These are phyloP conservation scores for Lates japonicus DNA, from an alignment of 2,797 vertebrate species.

Conservation along the genomic window DNA sequence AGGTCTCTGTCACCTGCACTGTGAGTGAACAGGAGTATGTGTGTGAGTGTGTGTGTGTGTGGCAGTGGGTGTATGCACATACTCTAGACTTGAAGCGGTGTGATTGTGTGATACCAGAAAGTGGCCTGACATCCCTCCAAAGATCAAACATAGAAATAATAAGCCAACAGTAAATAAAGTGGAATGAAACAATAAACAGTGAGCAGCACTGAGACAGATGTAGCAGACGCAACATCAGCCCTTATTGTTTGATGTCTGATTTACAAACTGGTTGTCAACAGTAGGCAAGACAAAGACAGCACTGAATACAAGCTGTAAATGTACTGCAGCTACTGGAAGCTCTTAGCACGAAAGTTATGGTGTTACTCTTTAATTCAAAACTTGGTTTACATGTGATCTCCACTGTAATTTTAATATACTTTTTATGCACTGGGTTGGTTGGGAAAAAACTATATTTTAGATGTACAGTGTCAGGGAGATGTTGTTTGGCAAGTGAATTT, in stretches of 20 bases:
- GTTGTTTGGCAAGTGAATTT: background rate
- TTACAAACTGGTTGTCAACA: slow-evolving; percentile 70
- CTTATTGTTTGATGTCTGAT: slow-evolving; percentile 75
- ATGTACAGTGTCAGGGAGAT: background rate
- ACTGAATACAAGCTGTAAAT: slow-evolving; percentile 45
- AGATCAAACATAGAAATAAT: slow-evolving; percentile 84
- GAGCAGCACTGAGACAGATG: slow-evolving; percentile 77
- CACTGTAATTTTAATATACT: background rate
- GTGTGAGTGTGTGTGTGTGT: slow-evolving; percentile 17
- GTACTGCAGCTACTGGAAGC: slow-evolving; percentile 66
- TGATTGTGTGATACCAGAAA: slow-evolving; percentile 51
- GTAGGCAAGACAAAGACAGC: slow-evolving; percentile 51
- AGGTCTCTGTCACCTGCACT: slow-evolving; percentile 74
- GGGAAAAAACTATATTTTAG: background rate
- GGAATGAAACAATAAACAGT: slow-evolving; percentile 84
- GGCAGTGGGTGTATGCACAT: slow-evolving; percentile 1
- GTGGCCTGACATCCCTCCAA: slow-evolving; percentile 61
- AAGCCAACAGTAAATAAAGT: slow-evolving; percentile 81
- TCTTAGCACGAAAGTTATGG: too few species aligned
- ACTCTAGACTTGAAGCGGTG: slow-evolving; percentile 37
- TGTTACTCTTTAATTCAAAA: slow-evolving; percentile 20
- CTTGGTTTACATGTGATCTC: background rate
- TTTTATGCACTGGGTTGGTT: background rate
- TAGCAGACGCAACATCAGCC: slow-evolving; percentile 66
- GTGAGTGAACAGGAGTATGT: slow-evolving; percentile 59